Percentiles rank a stretch among this genome's conserved stretches.
These are phyloP conservation scores for Chironex yamaguchii DNA, from an alignment of 30 jellyfish, hydroid and myxozoan species.

Conservation along the genomic window DNA sequence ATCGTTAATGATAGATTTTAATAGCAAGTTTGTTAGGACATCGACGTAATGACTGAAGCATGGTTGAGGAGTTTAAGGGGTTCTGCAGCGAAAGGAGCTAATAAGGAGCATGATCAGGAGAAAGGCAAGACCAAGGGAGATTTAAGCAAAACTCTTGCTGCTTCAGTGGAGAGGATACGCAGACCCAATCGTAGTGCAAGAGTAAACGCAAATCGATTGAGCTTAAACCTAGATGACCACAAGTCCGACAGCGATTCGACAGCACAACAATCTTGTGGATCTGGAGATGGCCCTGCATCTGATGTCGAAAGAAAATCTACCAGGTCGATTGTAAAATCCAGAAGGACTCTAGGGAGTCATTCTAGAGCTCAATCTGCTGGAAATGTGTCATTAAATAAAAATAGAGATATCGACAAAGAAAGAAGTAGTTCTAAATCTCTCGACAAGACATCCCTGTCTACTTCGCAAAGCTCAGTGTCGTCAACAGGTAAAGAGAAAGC, in stretches of 20 bases:
- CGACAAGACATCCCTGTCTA: neutral
- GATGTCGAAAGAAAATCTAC: neutral
- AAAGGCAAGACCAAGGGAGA: neutral
- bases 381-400: neutral
- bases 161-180: neutral
- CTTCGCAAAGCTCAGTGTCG: neutral
- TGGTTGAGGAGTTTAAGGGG: constrained; percentile 1
- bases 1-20: too few species aligned
- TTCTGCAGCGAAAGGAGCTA: neutral
- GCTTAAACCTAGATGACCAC: neutral
- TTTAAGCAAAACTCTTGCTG: neutral
- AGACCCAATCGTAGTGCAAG: neutral
- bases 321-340: too few species aligned
- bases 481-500: neutral
- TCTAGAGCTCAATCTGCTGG: neutral
- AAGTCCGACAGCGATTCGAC: neutral
- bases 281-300: neutral
- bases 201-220: neutral
- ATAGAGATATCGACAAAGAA: neutral
- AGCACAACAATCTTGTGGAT: neutral
- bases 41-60: neutral
- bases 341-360: too few species aligned
- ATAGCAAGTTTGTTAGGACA: too few species aligned
- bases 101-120: neutral
- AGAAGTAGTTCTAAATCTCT: neutral